phyloP scores from a whole-genome alignment of 2,888 invertebrate genomes.

The Lasioglossum pauxillum region DNA sequence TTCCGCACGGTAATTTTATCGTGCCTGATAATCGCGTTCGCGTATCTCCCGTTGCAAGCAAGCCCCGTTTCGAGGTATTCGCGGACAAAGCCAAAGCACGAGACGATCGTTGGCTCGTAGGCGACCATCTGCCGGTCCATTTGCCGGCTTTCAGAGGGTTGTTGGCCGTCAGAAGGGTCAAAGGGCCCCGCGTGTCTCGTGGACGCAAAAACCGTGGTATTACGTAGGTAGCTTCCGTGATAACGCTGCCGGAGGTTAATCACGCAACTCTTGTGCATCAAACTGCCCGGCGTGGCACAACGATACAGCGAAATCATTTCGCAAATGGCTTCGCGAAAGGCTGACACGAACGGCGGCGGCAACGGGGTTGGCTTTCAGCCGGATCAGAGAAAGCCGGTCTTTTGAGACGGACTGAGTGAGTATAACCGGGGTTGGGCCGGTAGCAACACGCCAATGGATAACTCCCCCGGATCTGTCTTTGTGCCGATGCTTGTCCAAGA shows the following conservation, averaged over 20 bases:
- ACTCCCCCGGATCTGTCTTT: slow-evolving; percentile 55
- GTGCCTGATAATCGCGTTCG: background rate
- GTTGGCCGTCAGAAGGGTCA: background rate
- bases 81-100: background rate
- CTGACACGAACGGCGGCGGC: background rate
- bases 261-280: slow-evolving; percentile 46
- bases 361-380: slow-evolving; percentile 61
- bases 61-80: background rate
- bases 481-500: slow-evolving; percentile 33
- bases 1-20: background rate
- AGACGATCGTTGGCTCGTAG: slow-evolving; percentile 9
- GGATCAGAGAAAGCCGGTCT: slow-evolving; percentile 64
- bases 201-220: slow-evolving; percentile 30
- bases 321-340: slow-evolving; percentile 70
- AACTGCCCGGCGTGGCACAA: slow-evolving; percentile 12
- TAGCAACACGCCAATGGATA: slow-evolving; percentile 56
- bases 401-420: slow-evolving; percentile 52
- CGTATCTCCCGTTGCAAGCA: background rate
- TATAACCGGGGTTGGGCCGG: background rate
- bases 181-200: background rate
- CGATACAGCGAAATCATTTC: slow-evolving; percentile 71
- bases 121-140: slow-evolving; percentile 24
- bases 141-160: slow-evolving; percentile 12
- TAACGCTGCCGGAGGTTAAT: slow-evolving; percentile 44
- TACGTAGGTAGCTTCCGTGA: slow-evolving; percentile 15